Evolutionary conservation across 2,888 invertebrate species (phyloP).

Genomic region (Baronia brevicornis): DNA sequence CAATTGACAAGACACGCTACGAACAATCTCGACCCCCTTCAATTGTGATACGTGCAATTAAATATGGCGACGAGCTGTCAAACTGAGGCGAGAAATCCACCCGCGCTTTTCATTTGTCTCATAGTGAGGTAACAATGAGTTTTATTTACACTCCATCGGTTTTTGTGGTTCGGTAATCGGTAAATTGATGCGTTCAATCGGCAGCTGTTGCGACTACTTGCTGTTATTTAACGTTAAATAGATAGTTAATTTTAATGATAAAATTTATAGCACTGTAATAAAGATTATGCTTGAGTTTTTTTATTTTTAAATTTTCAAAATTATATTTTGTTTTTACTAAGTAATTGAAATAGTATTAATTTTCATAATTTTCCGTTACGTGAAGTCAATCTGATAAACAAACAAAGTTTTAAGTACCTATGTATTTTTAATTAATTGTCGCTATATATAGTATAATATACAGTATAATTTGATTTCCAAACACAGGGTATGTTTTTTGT

Average conservation of each 20-base stretch:
- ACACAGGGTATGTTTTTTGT: too few species aligned
- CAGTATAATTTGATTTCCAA: not conserved
- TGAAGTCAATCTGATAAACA: too few species aligned
- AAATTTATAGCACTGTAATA: too few species aligned
- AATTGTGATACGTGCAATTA: conserved; percentile 32
- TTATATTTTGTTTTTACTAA: too few species aligned
- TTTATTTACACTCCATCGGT: conserved; percentile 17
- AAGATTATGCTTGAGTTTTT: too few species aligned
- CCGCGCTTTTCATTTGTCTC: conserved; percentile 43
- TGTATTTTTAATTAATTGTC: too few species aligned
- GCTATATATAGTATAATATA: too few species aligned
- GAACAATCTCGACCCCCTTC: conserved; percentile 35
- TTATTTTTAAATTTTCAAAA: too few species aligned
- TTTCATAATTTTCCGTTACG: too few species aligned
- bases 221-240: conserved; percentile 9
- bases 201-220: conserved; percentile 12
- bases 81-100: conserved; percentile 47
- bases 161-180: conserved; percentile 8
- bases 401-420: too few species aligned
- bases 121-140: conserved; percentile 33
- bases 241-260: not conserved
- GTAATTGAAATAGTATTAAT: not conserved
- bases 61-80: conserved; percentile 45
- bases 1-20: conserved; percentile 65
- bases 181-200: conserved; percentile 10